Evolutionary conservation across 2,888 invertebrate genomes (phyloP), one percentile per base, ranked within the genome.

Genomic region (Scaptomyza polygonia): DNA sequence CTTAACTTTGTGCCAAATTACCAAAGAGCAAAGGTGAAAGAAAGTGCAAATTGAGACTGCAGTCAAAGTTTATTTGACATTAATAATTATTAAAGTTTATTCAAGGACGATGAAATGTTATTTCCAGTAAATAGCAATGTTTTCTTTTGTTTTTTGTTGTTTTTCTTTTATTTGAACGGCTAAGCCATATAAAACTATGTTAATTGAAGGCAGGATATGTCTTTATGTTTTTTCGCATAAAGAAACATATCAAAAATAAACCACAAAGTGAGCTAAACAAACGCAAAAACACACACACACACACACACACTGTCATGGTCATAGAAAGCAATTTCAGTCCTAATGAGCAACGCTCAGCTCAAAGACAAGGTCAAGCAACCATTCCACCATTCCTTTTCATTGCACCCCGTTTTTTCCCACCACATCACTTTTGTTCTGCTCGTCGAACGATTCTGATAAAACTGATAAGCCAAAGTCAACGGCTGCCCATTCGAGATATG

Each of bases 291-390:
- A 44, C 39, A 44, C 27, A 34, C 47, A 3, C 51, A 55, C 27
- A 39, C 25, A 43, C 29, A 44, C 29, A 29, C 39, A 53, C 21
- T 51, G 21, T 18, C 40, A 29, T 18, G 21, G 3, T n/a, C 53
- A 53, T 36, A 64, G 55, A 69, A 62, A 77, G 67, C 63, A 66
- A 77, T 82, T 79, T 66, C 18, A 59, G 68, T 67, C 67, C 74
- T 85, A 82, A 81, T 85, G 81, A 81, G 79, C 86, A 85, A 55
- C 71, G 61, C 54, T 48, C 61, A 58, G 58, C 78, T 67, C 59
- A 61, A 55, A 67, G 71, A 66, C 84, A 86, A 86, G 83, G 86
- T 83, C 82, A 86, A 67, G 56, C 64, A 9, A 16, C 25, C 25
- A 5, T 5, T 16, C 39, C 39, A 36, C 9, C 25, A 25, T 16